Evolutionary conservation across 64 coral and sea anemone species (phyloP).

Genomic region (Trachythela sp.): DNA sequence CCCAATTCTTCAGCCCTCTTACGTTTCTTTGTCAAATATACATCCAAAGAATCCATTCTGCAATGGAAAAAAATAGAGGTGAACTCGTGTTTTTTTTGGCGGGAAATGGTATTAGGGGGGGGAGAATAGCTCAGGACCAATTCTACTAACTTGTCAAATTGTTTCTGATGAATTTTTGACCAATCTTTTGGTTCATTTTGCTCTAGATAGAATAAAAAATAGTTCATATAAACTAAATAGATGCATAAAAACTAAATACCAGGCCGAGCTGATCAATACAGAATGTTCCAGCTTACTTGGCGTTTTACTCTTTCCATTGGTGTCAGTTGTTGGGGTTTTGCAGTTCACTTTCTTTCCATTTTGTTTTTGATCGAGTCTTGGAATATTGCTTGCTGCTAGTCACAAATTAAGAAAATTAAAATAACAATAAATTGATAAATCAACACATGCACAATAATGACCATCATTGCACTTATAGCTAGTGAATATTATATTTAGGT

Average conservation of each 20-base stretch:
- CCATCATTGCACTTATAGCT: too few species aligned
- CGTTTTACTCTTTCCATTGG: neutral
- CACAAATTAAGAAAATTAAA: neutral
- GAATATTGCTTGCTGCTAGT: neutral
- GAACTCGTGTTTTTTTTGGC: neutral
- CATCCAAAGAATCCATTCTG: constrained; percentile 11
- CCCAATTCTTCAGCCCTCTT: neutral
- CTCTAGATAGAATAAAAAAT: neutral
- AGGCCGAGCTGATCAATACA: neutral
- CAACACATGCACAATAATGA: too few species aligned
- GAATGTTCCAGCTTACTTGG: neutral
- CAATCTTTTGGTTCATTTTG: constrained; percentile 20
- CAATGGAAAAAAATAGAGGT: neutral
- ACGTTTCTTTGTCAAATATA: neutral
- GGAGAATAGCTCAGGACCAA: too few species aligned
- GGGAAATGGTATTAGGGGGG: too few species aligned
- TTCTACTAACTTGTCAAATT: constrained; percentile 13
- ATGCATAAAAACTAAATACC: neutral
- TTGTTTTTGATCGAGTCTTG: neutral
- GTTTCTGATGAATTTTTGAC: constrained; percentile 3
- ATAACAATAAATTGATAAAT: too few species aligned
- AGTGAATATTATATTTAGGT: too few species aligned
- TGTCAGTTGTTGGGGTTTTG: neutral
- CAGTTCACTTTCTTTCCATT: neutral
- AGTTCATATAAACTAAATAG: neutral